These are phyloP conservation scores for Caracal caracal DNA, from an alignment of 2,113 vertebrate genomes.

Conservation along the genomic window DNA sequence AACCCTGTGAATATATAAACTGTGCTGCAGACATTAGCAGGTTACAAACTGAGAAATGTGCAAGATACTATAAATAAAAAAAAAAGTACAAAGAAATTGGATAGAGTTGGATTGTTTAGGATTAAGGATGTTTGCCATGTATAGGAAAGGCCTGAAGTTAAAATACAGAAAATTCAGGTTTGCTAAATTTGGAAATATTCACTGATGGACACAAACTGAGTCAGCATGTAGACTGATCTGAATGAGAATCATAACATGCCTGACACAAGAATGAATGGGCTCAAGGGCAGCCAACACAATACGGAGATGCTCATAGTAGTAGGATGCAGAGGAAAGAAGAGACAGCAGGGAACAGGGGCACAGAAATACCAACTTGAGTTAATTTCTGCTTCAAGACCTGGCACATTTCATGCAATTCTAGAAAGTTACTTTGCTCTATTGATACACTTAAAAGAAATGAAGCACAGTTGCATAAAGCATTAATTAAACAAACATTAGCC, in stretches of 20 bases:
- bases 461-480: background rate
- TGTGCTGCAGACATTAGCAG: background rate
- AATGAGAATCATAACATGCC: background rate
- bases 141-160: slow-evolving; percentile 16
- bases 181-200: slow-evolving; percentile 37
- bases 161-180: background rate
- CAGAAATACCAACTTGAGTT: background rate
- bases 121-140: background rate
- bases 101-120: background rate
- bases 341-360: background rate
- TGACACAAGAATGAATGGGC: background rate
- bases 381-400: background rate
- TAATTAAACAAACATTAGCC: background rate
- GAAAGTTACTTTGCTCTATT: slow-evolving; percentile 40
- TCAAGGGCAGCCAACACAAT: background rate
- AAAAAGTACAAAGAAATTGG: background rate
- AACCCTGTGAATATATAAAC: slow-evolving; percentile 16
- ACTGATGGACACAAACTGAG: background rate
- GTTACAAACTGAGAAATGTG: background rate
- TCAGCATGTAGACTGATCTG: background rate
- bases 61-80: background rate
- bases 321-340: background rate
- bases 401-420: background rate
- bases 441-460: slow-evolving; percentile 33
- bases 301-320: background rate